These are phyloP conservation scores for Odocoileus virginianus DNA, from an alignment of 2,113 vertebrate genomes.

Conservation along the genomic window DNA sequence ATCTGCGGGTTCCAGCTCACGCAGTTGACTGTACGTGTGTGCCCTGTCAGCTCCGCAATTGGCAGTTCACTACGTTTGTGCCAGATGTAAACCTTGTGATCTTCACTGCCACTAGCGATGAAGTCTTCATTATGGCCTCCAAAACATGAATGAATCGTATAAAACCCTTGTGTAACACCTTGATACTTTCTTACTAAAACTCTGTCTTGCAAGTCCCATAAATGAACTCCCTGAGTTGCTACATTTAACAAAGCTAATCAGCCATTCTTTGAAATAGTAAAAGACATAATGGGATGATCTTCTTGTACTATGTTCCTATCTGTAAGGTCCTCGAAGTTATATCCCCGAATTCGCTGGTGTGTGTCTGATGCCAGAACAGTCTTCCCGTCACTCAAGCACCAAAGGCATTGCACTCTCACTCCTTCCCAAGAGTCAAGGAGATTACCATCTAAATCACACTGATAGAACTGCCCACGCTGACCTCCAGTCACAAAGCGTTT, in stretches of 20 bases:
- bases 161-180: conserved; percentile 98
- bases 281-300: conserved; percentile 99
- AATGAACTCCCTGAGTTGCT: conserved; percentile 99
- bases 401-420: conserved; percentile 96
- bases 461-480: conserved; percentile 97
- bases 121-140: conserved; percentile 99
- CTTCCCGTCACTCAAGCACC: conserved; percentile 93
- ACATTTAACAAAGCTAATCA: conserved; percentile 98
- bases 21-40: conserved; percentile 97
- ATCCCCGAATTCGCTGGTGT: conserved; percentile 96
- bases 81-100: conserved; percentile 99
- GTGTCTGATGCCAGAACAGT: conserved; percentile 96
- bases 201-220: conserved; percentile 98
- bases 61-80: conserved; percentile 97
- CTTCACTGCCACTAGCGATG: conserved; percentile 97
- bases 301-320: conserved; percentile 99
- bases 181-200: conserved; percentile 98
- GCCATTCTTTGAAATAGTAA: conserved; percentile 98
- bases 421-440: conserved; percentile 98
- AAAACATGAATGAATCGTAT: conserved; percentile 98
- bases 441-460: conserved; percentile 98
- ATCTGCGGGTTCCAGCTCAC: conserved; percentile 97
- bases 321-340: conserved; percentile 98
- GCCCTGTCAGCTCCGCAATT: conserved; percentile 95
- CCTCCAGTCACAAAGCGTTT: conserved; percentile 98